phyloP scores from a whole-genome alignment of 2,113 vertebrate genomes.

The Oreochromis niloticus region DNA sequence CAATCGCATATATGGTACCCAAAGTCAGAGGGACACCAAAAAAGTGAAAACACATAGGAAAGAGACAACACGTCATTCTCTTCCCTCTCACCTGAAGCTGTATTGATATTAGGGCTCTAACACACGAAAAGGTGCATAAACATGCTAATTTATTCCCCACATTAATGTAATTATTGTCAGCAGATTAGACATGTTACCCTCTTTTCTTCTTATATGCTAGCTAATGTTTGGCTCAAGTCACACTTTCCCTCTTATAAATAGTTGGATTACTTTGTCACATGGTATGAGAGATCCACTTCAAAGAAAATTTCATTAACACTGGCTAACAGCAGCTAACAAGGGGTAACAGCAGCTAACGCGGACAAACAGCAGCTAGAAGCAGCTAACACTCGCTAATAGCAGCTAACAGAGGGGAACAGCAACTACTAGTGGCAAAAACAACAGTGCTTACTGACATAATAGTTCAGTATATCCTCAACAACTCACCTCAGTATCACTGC shows the following conservation, averaged over 20 bases:
- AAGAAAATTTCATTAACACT: background rate
- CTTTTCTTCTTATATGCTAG: background rate
- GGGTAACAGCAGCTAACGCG: background rate
- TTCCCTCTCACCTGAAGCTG: background rate
- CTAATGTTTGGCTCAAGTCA: background rate
- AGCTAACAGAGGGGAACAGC: background rate
- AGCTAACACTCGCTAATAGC: background rate
- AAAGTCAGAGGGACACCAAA: background rate
- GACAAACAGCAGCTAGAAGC: background rate
- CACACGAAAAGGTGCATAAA: background rate
- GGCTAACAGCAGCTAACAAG: background rate
- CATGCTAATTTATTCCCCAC: background rate
- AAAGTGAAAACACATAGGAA: background rate
- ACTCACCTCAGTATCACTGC: background rate
- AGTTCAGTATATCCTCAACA: background rate
- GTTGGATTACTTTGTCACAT: background rate
- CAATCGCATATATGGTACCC: background rate
- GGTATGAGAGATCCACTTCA: background rate
- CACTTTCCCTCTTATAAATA: background rate
- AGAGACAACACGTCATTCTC: background rate
- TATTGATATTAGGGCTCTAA: background rate
- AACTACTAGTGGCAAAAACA: background rate
- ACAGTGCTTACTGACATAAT: background rate
- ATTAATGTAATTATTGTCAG: background rate
- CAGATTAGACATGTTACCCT: background rate